Evolutionary conservation across 2,113 vertebrate genomes (phyloP).

Genomic region (Eulacestoma nigropectus): DNA sequence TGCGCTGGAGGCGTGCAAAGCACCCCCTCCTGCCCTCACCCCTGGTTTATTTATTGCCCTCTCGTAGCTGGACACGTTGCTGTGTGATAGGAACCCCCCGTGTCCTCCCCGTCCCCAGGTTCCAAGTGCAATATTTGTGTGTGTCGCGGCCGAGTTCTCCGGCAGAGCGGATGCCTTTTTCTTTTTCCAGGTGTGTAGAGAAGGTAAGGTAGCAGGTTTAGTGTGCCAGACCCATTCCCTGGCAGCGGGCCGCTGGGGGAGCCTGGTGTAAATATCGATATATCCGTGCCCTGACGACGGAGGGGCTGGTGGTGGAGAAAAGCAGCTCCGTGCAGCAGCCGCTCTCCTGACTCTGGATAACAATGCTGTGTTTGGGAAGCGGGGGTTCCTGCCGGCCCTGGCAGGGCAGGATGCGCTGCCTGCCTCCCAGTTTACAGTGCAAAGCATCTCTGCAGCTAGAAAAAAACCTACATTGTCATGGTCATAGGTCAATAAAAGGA

Average conservation of each 20-base stretch:
- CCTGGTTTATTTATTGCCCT: constrained; percentile 89
- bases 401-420: constrained; percentile 72
- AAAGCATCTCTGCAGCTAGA: constrained; percentile 82
- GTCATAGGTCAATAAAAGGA: constrained; percentile 90
- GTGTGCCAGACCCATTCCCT: constrained; percentile 46
- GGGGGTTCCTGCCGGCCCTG: constrained; percentile 26
- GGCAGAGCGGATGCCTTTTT: constrained; percentile 53
- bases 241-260: constrained; percentile 81
- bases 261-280: constrained; percentile 75
- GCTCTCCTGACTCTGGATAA: constrained; percentile 76
- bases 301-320: constrained; percentile 59
- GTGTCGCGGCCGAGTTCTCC: constrained; percentile 57
- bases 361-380: constrained; percentile 50
- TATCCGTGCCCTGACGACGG: constrained; percentile 64
- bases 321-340: constrained; percentile 74
- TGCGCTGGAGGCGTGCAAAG: background rate
- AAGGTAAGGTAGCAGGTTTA: constrained; percentile 43
- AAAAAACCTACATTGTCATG: constrained; percentile 74
- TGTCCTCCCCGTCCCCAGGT: constrained; percentile 70
- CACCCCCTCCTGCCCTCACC: background rate
- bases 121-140: constrained; percentile 93
- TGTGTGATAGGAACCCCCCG: constrained; percentile 71
- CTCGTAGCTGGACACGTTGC: constrained; percentile 74
- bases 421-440: constrained; percentile 84
- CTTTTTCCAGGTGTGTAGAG: background rate